Conservation (phyloP, 1,140 invertebrate species). For the Vanessa tameamea region DNA sequence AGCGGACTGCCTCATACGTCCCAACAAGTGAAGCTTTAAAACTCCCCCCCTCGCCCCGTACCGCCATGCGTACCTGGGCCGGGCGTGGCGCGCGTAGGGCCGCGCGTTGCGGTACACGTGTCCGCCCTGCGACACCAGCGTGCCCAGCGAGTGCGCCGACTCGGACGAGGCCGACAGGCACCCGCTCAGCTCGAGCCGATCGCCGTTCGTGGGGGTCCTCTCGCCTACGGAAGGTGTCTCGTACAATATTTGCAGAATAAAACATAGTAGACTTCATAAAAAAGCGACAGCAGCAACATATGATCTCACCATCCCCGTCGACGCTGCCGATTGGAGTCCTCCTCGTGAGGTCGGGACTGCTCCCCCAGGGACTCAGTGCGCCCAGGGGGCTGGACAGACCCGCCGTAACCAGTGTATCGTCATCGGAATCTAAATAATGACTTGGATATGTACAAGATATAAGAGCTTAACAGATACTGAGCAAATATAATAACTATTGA, state of each 20-base stretch:
- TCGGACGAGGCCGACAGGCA: conserved; percentile 66
- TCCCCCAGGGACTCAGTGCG: conserved; percentile 67
- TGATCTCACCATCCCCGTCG: conserved; percentile 36
- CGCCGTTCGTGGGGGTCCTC: conserved; percentile 59
- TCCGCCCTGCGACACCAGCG: conserved; percentile 75
- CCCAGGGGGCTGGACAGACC: conserved; percentile 70
- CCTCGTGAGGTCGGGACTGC: conserved; percentile 61
- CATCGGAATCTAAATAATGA: conserved; percentile 58
- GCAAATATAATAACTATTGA: too few species aligned
- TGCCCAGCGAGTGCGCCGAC: conserved; percentile 76
- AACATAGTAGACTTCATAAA: background rate
- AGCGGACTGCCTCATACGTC: too few species aligned
- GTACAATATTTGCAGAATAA: background rate
- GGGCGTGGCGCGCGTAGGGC: conserved; percentile 46
- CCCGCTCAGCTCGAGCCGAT: conserved; percentile 37
- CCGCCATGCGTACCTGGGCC: too few species aligned
- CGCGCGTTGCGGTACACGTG: conserved; percentile 73
- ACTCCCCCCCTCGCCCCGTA: too few species aligned
- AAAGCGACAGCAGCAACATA: too few species aligned
- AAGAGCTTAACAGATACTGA: background rate
- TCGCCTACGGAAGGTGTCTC: conserved; percentile 42
- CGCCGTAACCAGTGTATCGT: conserved; percentile 80
- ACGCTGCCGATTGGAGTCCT: conserved; percentile 54
- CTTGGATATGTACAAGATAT: background rate
- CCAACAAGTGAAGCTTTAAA: too few species aligned